Evolutionary conservation across 1,140 invertebrate genomes (phyloP).

Genomic region (Gryon sp.): DNA sequence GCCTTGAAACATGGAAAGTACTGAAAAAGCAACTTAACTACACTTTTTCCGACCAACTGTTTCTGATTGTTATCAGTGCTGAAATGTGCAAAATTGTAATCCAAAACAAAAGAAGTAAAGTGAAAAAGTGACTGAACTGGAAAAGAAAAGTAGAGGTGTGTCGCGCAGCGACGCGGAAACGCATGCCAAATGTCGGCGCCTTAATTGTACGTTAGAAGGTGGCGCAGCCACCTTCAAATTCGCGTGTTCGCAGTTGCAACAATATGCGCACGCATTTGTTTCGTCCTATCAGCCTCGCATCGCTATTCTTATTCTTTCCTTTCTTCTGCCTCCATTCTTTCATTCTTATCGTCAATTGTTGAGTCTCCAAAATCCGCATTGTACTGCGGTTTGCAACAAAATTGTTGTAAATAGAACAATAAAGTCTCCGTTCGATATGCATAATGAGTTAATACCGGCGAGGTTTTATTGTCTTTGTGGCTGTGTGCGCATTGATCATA

Average conservation of each 20-base stretch:
- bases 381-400: too few relatives aligned
- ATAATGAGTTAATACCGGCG: slow-evolving; percentile 44
- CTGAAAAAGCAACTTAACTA: too few relatives aligned
- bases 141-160: slow-evolving; percentile 8
- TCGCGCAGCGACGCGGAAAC: slow-evolving; percentile 40
- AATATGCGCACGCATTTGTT: slow-evolving; percentile 53
- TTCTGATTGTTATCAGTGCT: too few relatives aligned
- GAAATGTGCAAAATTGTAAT: not conserved
- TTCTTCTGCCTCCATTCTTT: slow-evolving; percentile 7
- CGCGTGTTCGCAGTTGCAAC: slow-evolving; percentile 36
- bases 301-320: slow-evolving; percentile 26
- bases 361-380: too few relatives aligned
- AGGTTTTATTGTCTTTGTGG: slow-evolving; percentile 48
- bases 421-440: slow-evolving; percentile 22
- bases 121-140: not conserved
- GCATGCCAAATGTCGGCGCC: slow-evolving; percentile 31
- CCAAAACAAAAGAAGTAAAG: slow-evolving; percentile 1
- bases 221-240: slow-evolving; percentile 44
- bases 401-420: too few relatives aligned
- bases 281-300: slow-evolving; percentile 28
- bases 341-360: slow-evolving; percentile 33
- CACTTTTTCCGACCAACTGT: too few relatives aligned
- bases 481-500: slow-evolving; percentile 24
- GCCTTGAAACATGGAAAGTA: too few relatives aligned
- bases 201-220: slow-evolving; percentile 36